A percentile compares a stretch with the other conserved stretches of the same genome.
Evolutionary conservation across 2,797 vertebrate genomes (phyloP).

Genomic region (Selene dorsalis): DNA sequence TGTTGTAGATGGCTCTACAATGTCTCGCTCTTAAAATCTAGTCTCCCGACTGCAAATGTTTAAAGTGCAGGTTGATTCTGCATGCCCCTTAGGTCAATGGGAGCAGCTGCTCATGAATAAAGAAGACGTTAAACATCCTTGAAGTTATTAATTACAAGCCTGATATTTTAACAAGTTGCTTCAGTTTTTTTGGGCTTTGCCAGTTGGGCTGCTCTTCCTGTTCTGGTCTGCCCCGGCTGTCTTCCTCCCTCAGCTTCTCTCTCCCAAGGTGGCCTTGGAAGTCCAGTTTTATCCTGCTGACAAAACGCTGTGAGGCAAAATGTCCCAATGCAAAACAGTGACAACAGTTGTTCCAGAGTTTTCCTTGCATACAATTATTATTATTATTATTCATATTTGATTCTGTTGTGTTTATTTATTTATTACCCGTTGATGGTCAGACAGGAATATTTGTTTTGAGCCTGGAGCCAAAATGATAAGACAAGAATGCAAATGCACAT

Average conservation of each 20-base stretch:
- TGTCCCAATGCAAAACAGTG: constrained; percentile 16
- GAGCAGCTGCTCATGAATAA: constrained; percentile 85
- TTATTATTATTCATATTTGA: constrained; percentile 30
- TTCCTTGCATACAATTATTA: constrained; percentile 6
- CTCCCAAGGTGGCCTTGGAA: constrained; percentile 29
- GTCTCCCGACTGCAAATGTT: constrained; percentile 52
- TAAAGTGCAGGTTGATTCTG: constrained; percentile 62
- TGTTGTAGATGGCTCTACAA: constrained; percentile 36
- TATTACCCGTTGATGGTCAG: constrained; percentile 13
- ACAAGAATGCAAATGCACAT: constrained; percentile 44
- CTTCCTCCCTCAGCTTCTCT: constrained; percentile 18
- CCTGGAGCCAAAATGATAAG: constrained; percentile 21
- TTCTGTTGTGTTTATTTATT: constrained; percentile 32
- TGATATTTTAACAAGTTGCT: constrained; percentile 74
- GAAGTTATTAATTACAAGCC: constrained; percentile 79
- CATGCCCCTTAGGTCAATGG: constrained; percentile 64
- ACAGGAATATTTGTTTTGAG: constrained; percentile 34
- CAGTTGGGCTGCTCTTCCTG: constrained; percentile 37
- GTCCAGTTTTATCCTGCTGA: neutral
- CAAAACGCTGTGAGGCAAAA: constrained; percentile 10
- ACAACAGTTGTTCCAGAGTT: constrained; percentile 7
- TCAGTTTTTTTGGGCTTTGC: constrained; percentile 55
- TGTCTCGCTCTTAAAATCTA: constrained; percentile 30
- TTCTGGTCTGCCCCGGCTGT: neutral
- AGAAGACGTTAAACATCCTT: constrained; percentile 76